Evolutionary conservation across 2,113 vertebrate species (phyloP), one percentile per base, ranked within the genome.

Genomic region (Osmerus eperlanus): DNA sequence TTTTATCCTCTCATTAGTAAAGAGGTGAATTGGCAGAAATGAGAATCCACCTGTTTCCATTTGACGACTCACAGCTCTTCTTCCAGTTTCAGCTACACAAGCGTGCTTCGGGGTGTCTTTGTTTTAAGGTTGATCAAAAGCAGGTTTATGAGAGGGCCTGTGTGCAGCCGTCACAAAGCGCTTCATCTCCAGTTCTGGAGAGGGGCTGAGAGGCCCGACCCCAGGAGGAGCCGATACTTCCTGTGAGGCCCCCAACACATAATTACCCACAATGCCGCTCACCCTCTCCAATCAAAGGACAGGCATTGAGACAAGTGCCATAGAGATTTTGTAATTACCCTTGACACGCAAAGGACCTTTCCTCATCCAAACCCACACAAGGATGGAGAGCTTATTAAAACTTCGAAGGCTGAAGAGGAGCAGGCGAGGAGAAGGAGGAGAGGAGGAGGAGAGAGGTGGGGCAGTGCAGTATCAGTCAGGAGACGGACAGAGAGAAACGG

Each of bases 261-360:
- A 83, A 86, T 86, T 84, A 85, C 72, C 61, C 77, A 81, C 67
- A 66, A 78, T 74, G 59, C 68, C 3, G 23, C 75, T 73, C 78
- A 71, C 65, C 69, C 78, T 71, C 72, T 78, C 77, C 78, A 74
- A 81, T 86, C 73, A 83, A 80, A 82, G 63, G 67, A 67, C 62
- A 62, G 70, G 73, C 67, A 79, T 79, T 81, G 78, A 80, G 79
- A 83, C 72, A 81, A 81, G 78, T 23, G 4, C 71, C 74, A 70
- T 41, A 61, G 77, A 71, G 76, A 79, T 61, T 52, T 78, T 72
- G 82, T 77, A 84, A 86, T 86, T 82, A 76, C 77, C 75, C 83
- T 74, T 72, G 81, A 84, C 82, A 81, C 70, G 18, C 52, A 81
- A 78, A 80, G 68, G 76, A 70, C 78, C 81, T 72, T 73, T 82